These are phyloP conservation scores for Rugalucina vietnamica DNA, from an alignment of 2,888 invertebrate genomes.

Conservation along the genomic window DNA sequence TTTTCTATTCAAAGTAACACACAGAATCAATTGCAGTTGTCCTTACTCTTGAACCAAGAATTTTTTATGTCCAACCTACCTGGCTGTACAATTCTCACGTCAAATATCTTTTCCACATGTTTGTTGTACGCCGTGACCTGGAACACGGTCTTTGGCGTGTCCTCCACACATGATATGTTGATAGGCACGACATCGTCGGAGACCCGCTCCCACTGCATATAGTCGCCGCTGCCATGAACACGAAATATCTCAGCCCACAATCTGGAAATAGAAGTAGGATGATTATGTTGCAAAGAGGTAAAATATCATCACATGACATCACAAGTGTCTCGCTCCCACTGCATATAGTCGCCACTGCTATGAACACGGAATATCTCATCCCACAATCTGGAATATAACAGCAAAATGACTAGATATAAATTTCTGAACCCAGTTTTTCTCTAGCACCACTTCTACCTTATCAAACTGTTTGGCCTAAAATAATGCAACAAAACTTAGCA, in stretches of 20 bases:
- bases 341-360: constrained; percentile 88
- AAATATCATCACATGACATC: too few species aligned
- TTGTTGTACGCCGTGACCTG: constrained; percentile 99
- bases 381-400: constrained; percentile 94
- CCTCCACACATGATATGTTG: constrained; percentile 98
- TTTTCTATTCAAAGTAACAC: too few species aligned
- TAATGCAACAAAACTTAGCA: too few species aligned
- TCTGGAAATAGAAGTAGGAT: constrained; percentile 84
- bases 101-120: constrained; percentile 99
- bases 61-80: too few species aligned
- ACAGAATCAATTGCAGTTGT: too few species aligned
- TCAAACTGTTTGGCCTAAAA: too few species aligned
- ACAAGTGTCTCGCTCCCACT: constrained; percentile 98
- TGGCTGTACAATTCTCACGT: constrained; percentile 98
- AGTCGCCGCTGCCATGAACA: constrained; percentile 93
- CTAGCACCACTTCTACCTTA: too few species aligned
- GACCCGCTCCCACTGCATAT: constrained; percentile 94
- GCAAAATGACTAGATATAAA: too few species aligned
- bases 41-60: too few species aligned
- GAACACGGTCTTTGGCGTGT: constrained; percentile 98
- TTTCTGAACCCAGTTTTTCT: too few species aligned
- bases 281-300: neutral
- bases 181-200: constrained; percentile 99
- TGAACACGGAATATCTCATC: constrained; percentile 99
- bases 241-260: constrained; percentile 99